Percentiles rank a stretch among this genome's conserved stretches.
These are phyloP conservation scores for Camponotus floridanus DNA, from an alignment of 1,140 invertebrate species.

Conservation along the genomic window DNA sequence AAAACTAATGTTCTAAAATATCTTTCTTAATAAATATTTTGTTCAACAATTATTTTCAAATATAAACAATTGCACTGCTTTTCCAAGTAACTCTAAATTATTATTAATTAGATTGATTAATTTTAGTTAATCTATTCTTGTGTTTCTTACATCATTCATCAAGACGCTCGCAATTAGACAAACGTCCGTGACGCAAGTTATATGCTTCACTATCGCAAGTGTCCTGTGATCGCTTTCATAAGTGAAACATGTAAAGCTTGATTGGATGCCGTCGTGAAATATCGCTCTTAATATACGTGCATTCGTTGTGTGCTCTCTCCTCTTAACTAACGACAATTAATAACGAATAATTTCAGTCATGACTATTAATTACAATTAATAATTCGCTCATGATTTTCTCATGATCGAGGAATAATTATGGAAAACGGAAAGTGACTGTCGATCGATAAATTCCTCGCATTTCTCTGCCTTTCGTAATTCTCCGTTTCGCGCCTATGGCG, in stretches of 20 bases:
- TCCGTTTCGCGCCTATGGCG: conserved; percentile 27
- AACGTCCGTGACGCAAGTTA: conserved; percentile 32
- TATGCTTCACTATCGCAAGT: conserved; percentile 20
- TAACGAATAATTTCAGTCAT: conserved; percentile 37
- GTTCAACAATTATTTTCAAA: too few relatives aligned
- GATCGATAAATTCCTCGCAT: conserved; percentile 31
- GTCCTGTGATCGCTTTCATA: conserved; percentile 42
- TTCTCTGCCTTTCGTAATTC: conserved; percentile 40
- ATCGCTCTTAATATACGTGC: conserved; percentile 40
- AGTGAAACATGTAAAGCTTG: conserved; percentile 50
- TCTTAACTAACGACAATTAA: conserved; percentile 48
- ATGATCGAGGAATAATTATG: conserved; percentile 45
- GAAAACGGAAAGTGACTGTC: background rate
- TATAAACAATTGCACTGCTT: too few relatives aligned
- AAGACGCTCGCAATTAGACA: conserved; percentile 46
- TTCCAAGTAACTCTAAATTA: too few relatives aligned
- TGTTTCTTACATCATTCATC: too few relatives aligned
- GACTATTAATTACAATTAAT: conserved; percentile 58
- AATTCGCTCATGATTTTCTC: conserved; percentile 40
- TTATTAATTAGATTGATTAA: too few relatives aligned
- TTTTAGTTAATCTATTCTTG: too few relatives aligned
- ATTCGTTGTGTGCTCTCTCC: conserved; percentile 2
- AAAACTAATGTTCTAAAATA: too few relatives aligned
- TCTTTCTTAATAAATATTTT: too few relatives aligned
- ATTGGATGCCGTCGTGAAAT: conserved; percentile 52